Evolutionary conservation across 2,888 invertebrate species (phyloP).

Genomic region (Holacanthella duospinosa): DNA sequence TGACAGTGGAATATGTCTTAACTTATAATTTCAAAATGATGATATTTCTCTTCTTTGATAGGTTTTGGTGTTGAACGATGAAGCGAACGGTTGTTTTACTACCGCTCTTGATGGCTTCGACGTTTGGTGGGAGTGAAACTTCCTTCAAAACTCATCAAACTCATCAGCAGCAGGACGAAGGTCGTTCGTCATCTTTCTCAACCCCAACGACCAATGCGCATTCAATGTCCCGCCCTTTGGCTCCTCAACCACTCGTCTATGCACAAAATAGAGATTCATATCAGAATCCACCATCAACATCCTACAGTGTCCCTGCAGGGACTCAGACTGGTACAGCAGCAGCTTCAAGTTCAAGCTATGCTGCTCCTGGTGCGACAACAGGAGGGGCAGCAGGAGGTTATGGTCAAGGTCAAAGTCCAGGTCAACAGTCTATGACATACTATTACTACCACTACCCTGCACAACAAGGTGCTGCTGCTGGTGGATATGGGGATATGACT

Average conservation of each 20-base stretch:
- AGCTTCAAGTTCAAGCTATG: neutral
- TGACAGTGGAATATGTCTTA: no score
- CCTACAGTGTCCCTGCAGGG: constrained; percentile 15
- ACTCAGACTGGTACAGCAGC: neutral
- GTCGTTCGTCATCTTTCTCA: constrained; percentile 2
- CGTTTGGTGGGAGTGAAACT: constrained; percentile 4
- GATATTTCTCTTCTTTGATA: no score
- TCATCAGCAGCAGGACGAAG: no score
- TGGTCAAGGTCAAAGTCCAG: constrained; percentile 13
- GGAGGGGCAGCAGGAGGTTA: constrained; percentile 7
- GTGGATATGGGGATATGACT: constrained; percentile 21
- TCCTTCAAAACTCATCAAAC: constrained; percentile 2
- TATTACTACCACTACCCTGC: constrained; percentile 35
- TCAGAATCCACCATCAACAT: constrained; percentile 19
- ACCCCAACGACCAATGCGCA: constrained; percentile 1
- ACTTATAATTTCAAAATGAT: no score
- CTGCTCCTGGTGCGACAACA: constrained; percentile 2
- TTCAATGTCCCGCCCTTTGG: constrained; percentile 1
- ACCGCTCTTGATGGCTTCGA: neutral
- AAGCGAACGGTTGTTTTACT: no score
- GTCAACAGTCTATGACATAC: constrained; percentile 32
- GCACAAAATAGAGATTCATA: constrained; percentile 34
- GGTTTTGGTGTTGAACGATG: no score
- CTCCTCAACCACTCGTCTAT: constrained; percentile 22
- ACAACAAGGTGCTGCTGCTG: constrained; percentile 9